Evolutionary conservation across 1,140 invertebrate species (phyloP).

Genomic region (Parasteatoda tepidariorum): DNA sequence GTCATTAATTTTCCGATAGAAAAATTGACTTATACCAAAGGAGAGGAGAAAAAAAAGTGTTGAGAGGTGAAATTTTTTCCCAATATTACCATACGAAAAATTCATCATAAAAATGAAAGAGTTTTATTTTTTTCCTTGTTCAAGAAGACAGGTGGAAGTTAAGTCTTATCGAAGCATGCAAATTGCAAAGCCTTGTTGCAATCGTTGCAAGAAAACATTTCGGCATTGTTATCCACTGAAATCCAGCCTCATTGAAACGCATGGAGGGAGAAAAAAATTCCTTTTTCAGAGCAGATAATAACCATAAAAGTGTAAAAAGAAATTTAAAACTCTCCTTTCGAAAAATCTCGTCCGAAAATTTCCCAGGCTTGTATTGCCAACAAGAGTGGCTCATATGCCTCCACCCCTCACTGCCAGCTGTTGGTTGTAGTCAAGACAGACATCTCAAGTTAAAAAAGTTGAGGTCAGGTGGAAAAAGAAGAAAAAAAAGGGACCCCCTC

Average conservation of each 20-base stretch:
- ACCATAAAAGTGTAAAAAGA: background rate
- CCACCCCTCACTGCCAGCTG: constrained; percentile 1
- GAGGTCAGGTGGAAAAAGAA: constrained; percentile 47
- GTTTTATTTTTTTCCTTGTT: background rate
- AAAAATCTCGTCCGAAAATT: constrained; percentile 14
- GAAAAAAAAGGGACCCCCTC: background rate
- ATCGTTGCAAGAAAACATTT: background rate
- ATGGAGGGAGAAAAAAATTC: too few species aligned
- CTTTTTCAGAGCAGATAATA: background rate
- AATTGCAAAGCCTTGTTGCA: background rate
- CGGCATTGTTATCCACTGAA: background rate
- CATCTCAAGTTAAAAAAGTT: constrained; percentile 37
- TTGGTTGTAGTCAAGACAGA: background rate
- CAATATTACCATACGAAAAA: background rate
- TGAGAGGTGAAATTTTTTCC: background rate
- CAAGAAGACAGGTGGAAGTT: background rate
- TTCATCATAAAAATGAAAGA: background rate
- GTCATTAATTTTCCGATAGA: too few species aligned
- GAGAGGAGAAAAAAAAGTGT: too few species aligned
- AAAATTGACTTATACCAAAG: background rate
- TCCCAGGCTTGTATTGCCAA: background rate
- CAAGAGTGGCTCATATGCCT: background rate
- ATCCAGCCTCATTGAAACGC: background rate
- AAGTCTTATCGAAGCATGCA: background rate
- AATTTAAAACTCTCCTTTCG: background rate